Percentiles rank a stretch among this genome's conserved stretches.
Conservation (phyloP, 2,113 vertebrate genomes). For the Anhinga rufa region DNA sequence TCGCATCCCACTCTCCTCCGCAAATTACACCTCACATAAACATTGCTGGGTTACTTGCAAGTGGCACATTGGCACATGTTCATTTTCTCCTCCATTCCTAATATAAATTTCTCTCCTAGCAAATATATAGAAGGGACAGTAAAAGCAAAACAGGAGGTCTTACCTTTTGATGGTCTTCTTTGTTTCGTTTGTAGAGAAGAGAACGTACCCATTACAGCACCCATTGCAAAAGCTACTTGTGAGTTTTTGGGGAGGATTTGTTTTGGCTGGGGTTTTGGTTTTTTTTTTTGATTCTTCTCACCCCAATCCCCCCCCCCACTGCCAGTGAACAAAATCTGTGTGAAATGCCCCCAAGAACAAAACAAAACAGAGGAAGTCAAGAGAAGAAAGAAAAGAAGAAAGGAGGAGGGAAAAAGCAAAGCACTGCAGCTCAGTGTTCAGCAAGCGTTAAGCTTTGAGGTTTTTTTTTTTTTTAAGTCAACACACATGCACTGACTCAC, state of each 20-base stretch:
- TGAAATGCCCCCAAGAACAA: constrained; percentile 26
- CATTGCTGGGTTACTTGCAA: constrained; percentile 6
- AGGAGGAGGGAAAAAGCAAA: constrained; percentile 54
- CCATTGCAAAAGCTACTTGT: constrained; percentile 79
- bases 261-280: background rate
- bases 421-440: constrained; percentile 70
- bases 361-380: constrained; percentile 33
- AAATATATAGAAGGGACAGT: constrained; percentile 8
- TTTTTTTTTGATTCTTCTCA: background rate
- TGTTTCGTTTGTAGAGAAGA: constrained; percentile 95
- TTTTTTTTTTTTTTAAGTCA: constrained; percentile 58
- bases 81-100: background rate
- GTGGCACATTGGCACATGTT: constrained; percentile 50
- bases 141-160: constrained; percentile 62
- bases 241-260: constrained; percentile 41
- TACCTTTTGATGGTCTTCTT: constrained; percentile 93
- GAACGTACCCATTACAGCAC: constrained; percentile 95
- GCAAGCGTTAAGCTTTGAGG: constrained; percentile 67
- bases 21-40: constrained; percentile 30
- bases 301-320: background rate
- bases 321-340: constrained; percentile 35
- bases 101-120: background rate
- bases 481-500: constrained; percentile 75
- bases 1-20: background rate
- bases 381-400: constrained; percentile 41